These are phyloP conservation scores for Myxocyprinus asiaticus DNA, from an alignment of 2,113 vertebrate species.

Conservation along the genomic window DNA sequence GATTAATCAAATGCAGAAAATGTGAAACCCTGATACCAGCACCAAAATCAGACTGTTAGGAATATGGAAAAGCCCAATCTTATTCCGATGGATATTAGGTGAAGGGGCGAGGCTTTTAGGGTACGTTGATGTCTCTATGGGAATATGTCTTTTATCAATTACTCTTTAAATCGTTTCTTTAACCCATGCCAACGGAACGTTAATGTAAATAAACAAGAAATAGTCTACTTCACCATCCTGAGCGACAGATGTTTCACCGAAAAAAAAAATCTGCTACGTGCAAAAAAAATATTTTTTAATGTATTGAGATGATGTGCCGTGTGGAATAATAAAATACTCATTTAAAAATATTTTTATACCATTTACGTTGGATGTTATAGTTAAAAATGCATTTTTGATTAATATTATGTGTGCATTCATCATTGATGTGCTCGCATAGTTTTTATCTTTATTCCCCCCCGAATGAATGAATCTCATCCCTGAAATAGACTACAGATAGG, in stretches of 20 bases:
- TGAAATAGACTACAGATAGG: not conserved
- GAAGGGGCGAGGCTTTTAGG: constrained; percentile 50
- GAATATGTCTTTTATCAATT: constrained; percentile 12
- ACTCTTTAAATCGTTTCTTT: not conserved
- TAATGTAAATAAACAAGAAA: not conserved
- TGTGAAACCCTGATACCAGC: not conserved
- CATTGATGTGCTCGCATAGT: not conserved
- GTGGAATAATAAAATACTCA: not conserved
- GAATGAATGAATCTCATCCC: not conserved
- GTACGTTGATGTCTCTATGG: constrained; percentile 21
- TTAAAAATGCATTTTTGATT: not conserved
- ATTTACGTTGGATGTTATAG: not conserved
- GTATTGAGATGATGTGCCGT: not conserved
- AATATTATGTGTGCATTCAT: not conserved
- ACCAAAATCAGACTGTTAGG: not conserved
- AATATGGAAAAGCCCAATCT: not conserved
- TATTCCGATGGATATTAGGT: constrained; percentile 26
- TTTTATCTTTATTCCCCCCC: too few relatives aligned
- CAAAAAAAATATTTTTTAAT: not conserved
- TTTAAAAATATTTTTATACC: not conserved
- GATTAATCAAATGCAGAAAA: not conserved
- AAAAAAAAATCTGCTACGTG: not conserved
- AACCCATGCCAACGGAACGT: not conserved
- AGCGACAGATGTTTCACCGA: not conserved
- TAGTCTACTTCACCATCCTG: not conserved